Base-by-base conservation (phyloP, 2,888 invertebrate species). In the Cantharis rustica region DNA sequence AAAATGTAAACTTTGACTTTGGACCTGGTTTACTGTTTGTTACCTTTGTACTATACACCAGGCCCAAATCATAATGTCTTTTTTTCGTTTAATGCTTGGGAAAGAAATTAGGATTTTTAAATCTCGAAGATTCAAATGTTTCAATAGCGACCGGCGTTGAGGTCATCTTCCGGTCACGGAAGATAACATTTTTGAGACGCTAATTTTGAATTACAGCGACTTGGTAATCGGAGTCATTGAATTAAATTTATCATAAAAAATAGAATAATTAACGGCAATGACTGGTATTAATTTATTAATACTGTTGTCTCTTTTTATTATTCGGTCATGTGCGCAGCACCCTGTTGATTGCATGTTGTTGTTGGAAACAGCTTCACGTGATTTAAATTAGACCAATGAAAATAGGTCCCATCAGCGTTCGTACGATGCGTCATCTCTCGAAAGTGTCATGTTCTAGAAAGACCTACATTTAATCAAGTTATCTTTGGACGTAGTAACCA, bases 371-470 rank as follows among this genome's bases (percentile, higher is more conserved):
- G 9, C 5, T n/a, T 20, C 17, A 66, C 64, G 23, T 23, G 64
- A n/a, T 17, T 20, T 20, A 16, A 66, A 20, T 20, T n/a, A 0
- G n/a, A 61, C 73, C 73, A 73, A 73, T 73, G 20, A 27, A 16
- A 68, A 20, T 26, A 17, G 13, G 69, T 16, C 61, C 26, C 73
- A 73, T 73, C 73, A 73, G 73, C 68, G 73, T 73, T 73, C 5
- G 7, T 68, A 16, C n/a, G 16, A 26, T 68, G 27, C 73, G 73
- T 73, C 73, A 73, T 73, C 63, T 27, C 26, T 27, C 62, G 68
- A 64, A 73, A 61, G 68, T 73, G 68, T 68, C 62, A 61, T 68
- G 62, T 61, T 73, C 68, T 68, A 68, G 73, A 73, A 72, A 62
- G 16, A 61, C 5, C 11, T 61, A 69, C 23, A 16, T 69, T 20